These are phyloP conservation scores for Myotis lucifugus DNA, from an alignment of 2,113 vertebrate genomes.

Conservation along the genomic window DNA sequence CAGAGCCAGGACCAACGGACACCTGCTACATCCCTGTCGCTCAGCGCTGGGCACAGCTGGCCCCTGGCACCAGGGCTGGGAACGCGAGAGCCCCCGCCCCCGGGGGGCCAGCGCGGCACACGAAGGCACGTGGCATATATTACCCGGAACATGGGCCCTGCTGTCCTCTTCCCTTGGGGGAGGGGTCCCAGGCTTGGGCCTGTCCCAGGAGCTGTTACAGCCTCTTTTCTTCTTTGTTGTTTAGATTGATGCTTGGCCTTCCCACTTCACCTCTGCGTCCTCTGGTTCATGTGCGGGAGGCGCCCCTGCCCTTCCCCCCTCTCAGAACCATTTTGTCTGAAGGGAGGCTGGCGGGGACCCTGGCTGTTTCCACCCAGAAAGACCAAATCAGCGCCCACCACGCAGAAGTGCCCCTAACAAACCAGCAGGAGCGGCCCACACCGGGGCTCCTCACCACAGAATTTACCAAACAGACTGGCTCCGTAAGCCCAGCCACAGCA, in stretches of 20 bases:
- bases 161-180: fast-evolving
- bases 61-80: background rate
- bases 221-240: background rate
- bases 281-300: conserved; percentile 57
- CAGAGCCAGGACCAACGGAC: background rate
- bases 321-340: conserved; percentile 58
- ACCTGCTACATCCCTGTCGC: fast-evolving
- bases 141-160: fast-evolving
- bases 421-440: conserved; percentile 41
- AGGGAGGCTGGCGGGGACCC: conserved; percentile 79
- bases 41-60: background rate
- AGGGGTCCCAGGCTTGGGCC: background rate
- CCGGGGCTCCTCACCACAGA: background rate
- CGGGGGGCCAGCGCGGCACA: too few relatives aligned
- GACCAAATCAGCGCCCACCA: conserved; percentile 79
- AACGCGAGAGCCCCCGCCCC: too few relatives aligned
- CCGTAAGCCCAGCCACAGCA: background rate
- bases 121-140: fast-evolving
- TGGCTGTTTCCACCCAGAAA: conserved; percentile 74
- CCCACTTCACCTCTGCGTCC: background rate
- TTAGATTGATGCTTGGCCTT: background rate
- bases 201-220: background rate
- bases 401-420: conserved; percentile 69
- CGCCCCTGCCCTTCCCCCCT: conserved; percentile 22
- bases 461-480: background rate